phyloP scores from a whole-genome alignment of 2,113 vertebrate species.

The Glaucomys volans region DNA sequence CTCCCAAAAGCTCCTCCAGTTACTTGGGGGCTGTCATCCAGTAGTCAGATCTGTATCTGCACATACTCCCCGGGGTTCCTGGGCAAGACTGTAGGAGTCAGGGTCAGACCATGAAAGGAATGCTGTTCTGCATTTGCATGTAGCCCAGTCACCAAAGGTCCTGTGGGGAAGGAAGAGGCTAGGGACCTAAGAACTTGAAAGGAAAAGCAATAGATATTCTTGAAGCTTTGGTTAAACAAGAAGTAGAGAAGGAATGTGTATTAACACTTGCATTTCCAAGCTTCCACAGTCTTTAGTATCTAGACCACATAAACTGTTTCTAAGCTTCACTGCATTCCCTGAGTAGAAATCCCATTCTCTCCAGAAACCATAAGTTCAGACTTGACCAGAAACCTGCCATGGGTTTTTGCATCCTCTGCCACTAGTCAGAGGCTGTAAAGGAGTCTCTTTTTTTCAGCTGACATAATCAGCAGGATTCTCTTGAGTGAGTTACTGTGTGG shows the following conservation, averaged over 20 bases:
- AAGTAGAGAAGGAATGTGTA: neutral
- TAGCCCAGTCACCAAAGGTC: neutral
- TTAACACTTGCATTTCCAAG: neutral
- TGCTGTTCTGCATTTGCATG: neutral
- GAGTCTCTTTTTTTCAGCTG: conserved; percentile 86
- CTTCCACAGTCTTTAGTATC: neutral
- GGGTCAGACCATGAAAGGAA: neutral
- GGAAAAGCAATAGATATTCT: neutral
- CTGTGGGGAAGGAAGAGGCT: neutral
- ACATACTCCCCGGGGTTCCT: neutral
- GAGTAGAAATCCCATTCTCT: neutral
- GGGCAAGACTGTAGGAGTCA: neutral
- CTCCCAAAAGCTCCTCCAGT: neutral
- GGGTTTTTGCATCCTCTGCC: neutral
- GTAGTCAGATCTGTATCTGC: neutral
- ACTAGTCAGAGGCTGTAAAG: conserved; percentile 82
- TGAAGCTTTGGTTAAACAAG: neutral
- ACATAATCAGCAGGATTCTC: conserved; percentile 74
- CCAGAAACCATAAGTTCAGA: neutral
- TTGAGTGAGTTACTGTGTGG: conserved; percentile 66
- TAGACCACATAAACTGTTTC: neutral
- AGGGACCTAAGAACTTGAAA: conserved; percentile 26
- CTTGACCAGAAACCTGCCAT: neutral
- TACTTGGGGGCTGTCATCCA: neutral
- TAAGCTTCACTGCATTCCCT: neutral